These are phyloP conservation scores for Falco rusticolus DNA, from an alignment of 2,797 vertebrate species.

Conservation along the genomic window DNA sequence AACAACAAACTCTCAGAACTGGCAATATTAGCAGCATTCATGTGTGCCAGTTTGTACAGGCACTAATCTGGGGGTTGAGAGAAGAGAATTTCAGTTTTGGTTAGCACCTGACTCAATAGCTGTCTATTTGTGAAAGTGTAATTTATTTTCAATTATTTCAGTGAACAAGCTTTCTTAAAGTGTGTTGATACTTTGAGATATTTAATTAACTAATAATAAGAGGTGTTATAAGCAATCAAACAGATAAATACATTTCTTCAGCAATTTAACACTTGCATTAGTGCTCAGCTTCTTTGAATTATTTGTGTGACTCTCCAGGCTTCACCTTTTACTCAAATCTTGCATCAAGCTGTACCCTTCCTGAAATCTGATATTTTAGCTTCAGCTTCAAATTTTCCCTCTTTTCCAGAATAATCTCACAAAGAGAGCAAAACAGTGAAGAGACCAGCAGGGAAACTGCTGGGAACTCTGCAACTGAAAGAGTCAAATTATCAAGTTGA, in stretches of 20 bases:
- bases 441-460: background rate
- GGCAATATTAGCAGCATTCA: background rate
- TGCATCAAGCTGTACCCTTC: background rate
- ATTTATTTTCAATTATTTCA: constrained; percentile 15
- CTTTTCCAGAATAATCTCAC: background rate
- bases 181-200: background rate
- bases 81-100: background rate
- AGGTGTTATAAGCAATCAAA: background rate
- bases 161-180: background rate
- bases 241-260: background rate
- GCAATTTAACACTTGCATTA: background rate
- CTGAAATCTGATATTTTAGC: background rate
- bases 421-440: background rate
- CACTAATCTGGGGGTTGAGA: background rate
- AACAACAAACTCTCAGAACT: background rate
- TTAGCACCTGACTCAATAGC: background rate
- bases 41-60: background rate
- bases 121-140: background rate
- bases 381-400: background rate
- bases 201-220: constrained; percentile 12
- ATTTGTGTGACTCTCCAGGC: background rate
- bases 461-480: background rate
- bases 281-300: background rate
- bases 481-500: background rate
- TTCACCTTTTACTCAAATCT: background rate